Base-by-base conservation (phyloP, 2,888 invertebrate genomes). In the Aricia artaxerxes region DNA sequence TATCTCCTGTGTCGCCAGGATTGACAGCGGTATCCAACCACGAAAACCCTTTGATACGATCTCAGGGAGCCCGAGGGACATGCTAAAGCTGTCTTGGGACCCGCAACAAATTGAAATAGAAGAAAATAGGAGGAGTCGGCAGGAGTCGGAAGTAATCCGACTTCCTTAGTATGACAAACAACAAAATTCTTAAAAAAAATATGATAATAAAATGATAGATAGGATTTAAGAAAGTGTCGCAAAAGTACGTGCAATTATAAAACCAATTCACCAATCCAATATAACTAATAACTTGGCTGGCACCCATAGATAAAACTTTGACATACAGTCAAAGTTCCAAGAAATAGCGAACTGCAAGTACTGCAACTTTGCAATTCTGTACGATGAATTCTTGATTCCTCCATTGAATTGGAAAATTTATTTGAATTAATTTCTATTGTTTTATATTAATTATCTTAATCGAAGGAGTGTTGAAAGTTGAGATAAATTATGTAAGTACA, bases 291-390 rank as follows among this genome's bases (percentile, higher is more conserved):
- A 60, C 73, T 73, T 78, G 73, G 78, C 78, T 78, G 73, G 73
- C 73, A 81, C 79, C 78, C 78, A 77, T 77, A 77, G 80, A 81
- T 81, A 80, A 81, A 81, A 81, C 78, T 81, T 81, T 80, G 61
- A 80, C 78, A 53, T 60, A 78, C 78, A 79, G 76, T 79, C 81
- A 79, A 81, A 81, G 79, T 81, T 81, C 49, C 69, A 77, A 79
- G 79, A 78, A 80, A 79, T 79, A 77, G 80, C 77, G 72, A 79
- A 73, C 61, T 77, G 53, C 60, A 61, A 81, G 76, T 77, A 61
- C 72, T 72, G 53, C 60, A 76, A 81, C 79, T 79, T 80, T 57
- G 77, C 76, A 78, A 81, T 80, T 80, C 79, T 77, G 64, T 78
- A 64, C 73, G 31, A 76, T 76, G 57, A 76, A 76, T 76, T 57